These are phyloP conservation scores for Trematomus loennbergii DNA, from an alignment of 2,113 vertebrate genomes.

Conservation along the genomic window DNA sequence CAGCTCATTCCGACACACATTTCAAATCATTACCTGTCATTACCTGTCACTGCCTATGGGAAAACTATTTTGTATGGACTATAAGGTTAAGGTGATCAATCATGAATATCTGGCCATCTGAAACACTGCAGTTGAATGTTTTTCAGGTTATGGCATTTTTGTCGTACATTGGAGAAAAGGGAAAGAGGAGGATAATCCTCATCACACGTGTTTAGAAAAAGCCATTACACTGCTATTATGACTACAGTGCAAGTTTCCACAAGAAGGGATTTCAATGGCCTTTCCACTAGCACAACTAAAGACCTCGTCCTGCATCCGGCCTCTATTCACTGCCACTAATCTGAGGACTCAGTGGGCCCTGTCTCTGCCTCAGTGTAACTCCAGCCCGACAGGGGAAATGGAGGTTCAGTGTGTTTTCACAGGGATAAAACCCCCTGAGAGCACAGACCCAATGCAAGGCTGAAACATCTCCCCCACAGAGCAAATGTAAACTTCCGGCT, in stretches of 20 bases:
- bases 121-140: not conserved
- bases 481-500: conserved; percentile 75
- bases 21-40: too few species aligned
- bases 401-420: conserved; percentile 65
- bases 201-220: conserved; percentile 10
- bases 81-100: conserved; percentile 4
- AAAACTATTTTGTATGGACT: conserved; percentile 32
- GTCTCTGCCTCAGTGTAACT: not conserved
- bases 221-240: conserved; percentile 32
- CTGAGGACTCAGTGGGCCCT: conserved; percentile 56
- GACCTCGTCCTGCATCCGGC: conserved; percentile 54
- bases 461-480: conserved; percentile 29
- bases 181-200: not conserved
- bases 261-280: conserved; percentile 60
- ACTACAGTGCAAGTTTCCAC: conserved; percentile 71
- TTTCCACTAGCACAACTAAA: conserved; percentile 38
- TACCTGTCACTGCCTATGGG: conserved; percentile 4
- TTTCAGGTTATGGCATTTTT: not conserved
- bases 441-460: conserved; percentile 45
- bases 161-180: not conserved
- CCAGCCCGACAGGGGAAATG: conserved; percentile 54
- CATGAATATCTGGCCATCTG: not conserved
- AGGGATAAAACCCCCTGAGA: conserved; percentile 57
- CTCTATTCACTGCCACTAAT: conserved; percentile 74
- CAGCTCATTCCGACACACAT: too few species aligned